Base-by-base conservation (phyloP, 2,888 invertebrate genomes). In the Plagodis dolabraria region DNA sequence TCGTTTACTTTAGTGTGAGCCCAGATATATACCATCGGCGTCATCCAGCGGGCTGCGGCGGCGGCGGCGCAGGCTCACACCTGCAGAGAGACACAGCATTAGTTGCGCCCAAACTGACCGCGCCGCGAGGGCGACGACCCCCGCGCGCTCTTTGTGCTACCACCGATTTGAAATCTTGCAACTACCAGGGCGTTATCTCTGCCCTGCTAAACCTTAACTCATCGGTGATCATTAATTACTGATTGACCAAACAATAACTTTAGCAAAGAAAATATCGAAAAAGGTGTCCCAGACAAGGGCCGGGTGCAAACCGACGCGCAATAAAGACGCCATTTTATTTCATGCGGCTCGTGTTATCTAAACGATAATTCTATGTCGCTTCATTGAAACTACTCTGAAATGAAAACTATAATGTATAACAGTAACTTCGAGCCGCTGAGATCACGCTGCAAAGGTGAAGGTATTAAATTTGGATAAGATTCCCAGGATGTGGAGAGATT, bases 21-120 rank as follows among this genome's bases (percentile, higher is more conserved):
- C 92, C 88, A 86, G 87, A 90, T 93, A 93, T 85, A 87, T 92
- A 93, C 93, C 92, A 90, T 92, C 60, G 88, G 79, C 86, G 89
- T 87, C 86, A 86, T 83, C 77, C 87, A 86, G 92, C 84, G 10
- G 87, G 85, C 91, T 71, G 92, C 89, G 74, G 87, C 87, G 81
- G 90, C 93, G 87, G 91, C 93, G 89, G 83, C 89, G 90, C 92
- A 87, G 91, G 92, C 92, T 92, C 92, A 91, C 92, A 92, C 85
- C 93, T 93, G 93, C 92, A 93, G 93, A 93, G 89, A 93, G 92
- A 92, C 88, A 92, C 89, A 90, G 87, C 87, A 92, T 93, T 93
- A 93, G 92, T 92, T 83, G 85, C 86, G 86, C 87, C 88, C 86
- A 87, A 87, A 88, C 89, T 89, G 87, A 89, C 87, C 79, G 79